phyloP scores from a whole-genome alignment of 2,888 invertebrate species.

The Catocala fraxini region DNA sequence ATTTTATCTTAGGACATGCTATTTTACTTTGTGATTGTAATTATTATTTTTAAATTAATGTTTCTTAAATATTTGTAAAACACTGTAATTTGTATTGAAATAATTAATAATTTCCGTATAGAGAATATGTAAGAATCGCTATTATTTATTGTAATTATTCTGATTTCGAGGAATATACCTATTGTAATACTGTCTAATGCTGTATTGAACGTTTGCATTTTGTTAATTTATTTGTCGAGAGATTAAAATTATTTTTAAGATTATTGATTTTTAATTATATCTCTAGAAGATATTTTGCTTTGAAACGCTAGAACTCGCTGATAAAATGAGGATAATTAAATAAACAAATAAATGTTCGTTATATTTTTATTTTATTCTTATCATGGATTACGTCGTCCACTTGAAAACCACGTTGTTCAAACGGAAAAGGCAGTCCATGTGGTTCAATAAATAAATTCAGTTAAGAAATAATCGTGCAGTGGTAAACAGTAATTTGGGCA shows the following conservation, averaged over 20 bases:
- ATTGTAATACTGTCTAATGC: constrained; percentile 38
- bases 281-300: constrained; percentile 1
- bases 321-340: constrained; percentile 29
- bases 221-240: constrained; percentile 86
- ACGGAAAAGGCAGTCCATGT: constrained; percentile 86
- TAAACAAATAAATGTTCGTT: constrained; percentile 44
- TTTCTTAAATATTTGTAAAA: constrained; percentile 64
- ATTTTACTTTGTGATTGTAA: constrained; percentile 65
- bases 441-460: constrained; percentile 77
- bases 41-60: constrained; percentile 68
- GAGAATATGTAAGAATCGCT: constrained; percentile 62
- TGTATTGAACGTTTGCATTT: constrained; percentile 75
- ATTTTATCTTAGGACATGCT: constrained; percentile 71
- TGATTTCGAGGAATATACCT: constrained; percentile 68
- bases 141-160: constrained; percentile 78
- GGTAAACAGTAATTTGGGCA: constrained; percentile 67
- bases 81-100: constrained; percentile 71
- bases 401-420: constrained; percentile 71
- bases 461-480: constrained; percentile 58
- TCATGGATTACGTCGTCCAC: constrained; percentile 85
- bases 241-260: constrained; percentile 85
- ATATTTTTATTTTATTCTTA: constrained; percentile 66
- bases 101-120: constrained; percentile 67
- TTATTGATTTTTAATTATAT: constrained; percentile 48
- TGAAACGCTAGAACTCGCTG: constrained; percentile 7